Percentiles rank a stretch among this genome's conserved stretches.
phyloP scores from a whole-genome alignment of 1,140 invertebrate genomes.

The Stegodyphus mimosarum region DNA sequence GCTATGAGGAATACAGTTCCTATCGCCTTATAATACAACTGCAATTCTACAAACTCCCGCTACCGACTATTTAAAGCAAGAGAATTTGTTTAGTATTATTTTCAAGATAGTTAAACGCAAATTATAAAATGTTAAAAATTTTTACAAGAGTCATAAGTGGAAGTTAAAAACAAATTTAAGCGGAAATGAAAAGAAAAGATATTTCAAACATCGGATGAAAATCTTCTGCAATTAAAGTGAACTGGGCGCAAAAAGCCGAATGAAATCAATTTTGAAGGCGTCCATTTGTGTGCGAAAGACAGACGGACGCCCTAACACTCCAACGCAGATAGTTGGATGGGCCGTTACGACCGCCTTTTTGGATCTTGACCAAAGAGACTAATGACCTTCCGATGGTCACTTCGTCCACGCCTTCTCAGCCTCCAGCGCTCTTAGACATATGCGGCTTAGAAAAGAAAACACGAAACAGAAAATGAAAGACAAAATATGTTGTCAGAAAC shows the following conservation, averaged over 20 bases:
- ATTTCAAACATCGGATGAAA: too few relatives aligned
- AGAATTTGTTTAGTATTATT: too few relatives aligned
- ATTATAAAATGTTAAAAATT: too few relatives aligned
- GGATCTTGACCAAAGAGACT: slow-evolving; percentile 60
- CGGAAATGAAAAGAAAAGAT: too few relatives aligned
- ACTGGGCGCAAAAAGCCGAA: not conserved
- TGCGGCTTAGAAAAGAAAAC: slow-evolving; percentile 10
- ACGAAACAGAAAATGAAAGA: not conserved
- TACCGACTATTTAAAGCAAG: too few relatives aligned
- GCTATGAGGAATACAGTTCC: too few relatives aligned
- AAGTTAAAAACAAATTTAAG: too few relatives aligned
- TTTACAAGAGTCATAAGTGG: too few relatives aligned
- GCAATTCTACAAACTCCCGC: too few relatives aligned
- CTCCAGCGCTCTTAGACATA: slow-evolving; percentile 16
- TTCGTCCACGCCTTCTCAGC: slow-evolving; percentile 11
- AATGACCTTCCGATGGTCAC: slow-evolving; percentile 56
- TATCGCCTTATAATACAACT: too few relatives aligned
- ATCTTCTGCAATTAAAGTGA: too few relatives aligned
- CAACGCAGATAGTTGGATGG: slow-evolving; percentile 18
- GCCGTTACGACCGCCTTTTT: slow-evolving; percentile 41
- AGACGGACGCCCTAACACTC: slow-evolving; percentile 42
- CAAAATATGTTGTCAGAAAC: slow-evolving; percentile 21
- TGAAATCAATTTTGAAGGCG: slow-evolving; percentile 47
- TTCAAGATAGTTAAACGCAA: too few relatives aligned
- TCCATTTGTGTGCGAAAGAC: slow-evolving; percentile 45